Base-by-base conservation (phyloP, 2,797 vertebrate species). In the Melanotaenia nigrans region DNA sequence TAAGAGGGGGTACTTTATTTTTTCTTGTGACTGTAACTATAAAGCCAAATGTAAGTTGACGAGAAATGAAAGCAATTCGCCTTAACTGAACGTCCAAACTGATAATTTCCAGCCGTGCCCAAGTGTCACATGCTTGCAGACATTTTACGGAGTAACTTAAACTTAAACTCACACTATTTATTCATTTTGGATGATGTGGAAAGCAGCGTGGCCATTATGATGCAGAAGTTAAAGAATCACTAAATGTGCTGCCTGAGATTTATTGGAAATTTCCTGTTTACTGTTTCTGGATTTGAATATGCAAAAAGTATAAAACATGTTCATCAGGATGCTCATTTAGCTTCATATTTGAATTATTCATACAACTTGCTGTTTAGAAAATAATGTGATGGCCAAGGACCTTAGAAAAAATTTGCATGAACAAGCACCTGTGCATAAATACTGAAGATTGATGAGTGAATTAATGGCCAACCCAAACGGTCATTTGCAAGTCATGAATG, bases 401-500 rank as follows among this genome's bases (percentile, higher is more conserved):
- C 85, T 71, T 63, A 0, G 68, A 68, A 68, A 83, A 53, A 16
- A 91, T 91, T 82, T 91, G 89, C 88, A 93, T 94, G 85, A 90
- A 90, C 85, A 91, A 88, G 92, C 92, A 94, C 87, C 92, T 90
- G 92, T 83, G 89, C 87, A 90, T 93, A 91, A 94, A 93, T 92
- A 83, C 77, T 54, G 75, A 67, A 88, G 89, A 92, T 77, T 91
- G 92, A 93, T 92, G 89, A 90, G 82, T 83, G 85, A 91, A 93
- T 90, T 91, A 91, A 90, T 89, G 77, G 84, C 68, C 77, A 77
- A 77, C 78, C 85, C 85, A 82, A 85, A 79, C 22, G 84, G 86
- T 90, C 91, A 92, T 93, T 93, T 92, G 90, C 91, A 94, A 94
- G 92, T 93, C 90, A 92, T 85, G 86, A 92, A 90, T 87, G 89